phyloP scores from a whole-genome alignment of 2,113 vertebrate genomes.

The cattle (Bos taurus) region DNA sequence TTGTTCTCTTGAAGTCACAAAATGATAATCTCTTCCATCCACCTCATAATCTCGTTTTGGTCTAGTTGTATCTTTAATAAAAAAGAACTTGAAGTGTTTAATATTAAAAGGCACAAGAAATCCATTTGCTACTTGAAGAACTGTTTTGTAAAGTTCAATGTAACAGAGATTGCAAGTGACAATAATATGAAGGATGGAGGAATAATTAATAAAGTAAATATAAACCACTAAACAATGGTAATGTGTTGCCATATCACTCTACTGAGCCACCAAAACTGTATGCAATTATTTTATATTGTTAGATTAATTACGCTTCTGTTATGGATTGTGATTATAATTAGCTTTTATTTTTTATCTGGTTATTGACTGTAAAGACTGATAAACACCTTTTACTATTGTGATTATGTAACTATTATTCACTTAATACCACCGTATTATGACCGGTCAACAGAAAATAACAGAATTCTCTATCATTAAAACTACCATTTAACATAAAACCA shows the following conservation, averaged over 20 bases:
- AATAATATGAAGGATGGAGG: background rate
- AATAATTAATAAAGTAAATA: slow-evolving; percentile 15
- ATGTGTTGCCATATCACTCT: background rate
- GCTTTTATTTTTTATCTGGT: background rate
- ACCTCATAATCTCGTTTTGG: slow-evolving; percentile 98
- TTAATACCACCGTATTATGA: background rate
- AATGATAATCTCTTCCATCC: slow-evolving; percentile 96
- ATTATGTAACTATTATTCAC: background rate
- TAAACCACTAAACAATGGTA: slow-evolving; percentile 11
- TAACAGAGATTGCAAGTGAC: background rate
- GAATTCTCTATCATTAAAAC: background rate
- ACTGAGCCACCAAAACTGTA: background rate
- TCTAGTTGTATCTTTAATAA: slow-evolving; percentile 92
- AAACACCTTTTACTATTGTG: background rate
- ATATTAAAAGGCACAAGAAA: slow-evolving; percentile 46
- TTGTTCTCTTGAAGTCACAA: slow-evolving; percentile 94
- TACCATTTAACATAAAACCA: background rate
- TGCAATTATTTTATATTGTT: background rate
- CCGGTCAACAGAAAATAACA: background rate
- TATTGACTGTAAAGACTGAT: background rate
- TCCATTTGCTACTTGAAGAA: background rate
- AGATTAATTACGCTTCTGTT: background rate
- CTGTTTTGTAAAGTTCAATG: background rate
- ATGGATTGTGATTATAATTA: background rate
- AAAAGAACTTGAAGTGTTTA: slow-evolving; percentile 52